These are phyloP conservation scores for Brachynemurus nebulosus DNA, from an alignment of 2,888 invertebrate species.

Conservation along the genomic window DNA sequence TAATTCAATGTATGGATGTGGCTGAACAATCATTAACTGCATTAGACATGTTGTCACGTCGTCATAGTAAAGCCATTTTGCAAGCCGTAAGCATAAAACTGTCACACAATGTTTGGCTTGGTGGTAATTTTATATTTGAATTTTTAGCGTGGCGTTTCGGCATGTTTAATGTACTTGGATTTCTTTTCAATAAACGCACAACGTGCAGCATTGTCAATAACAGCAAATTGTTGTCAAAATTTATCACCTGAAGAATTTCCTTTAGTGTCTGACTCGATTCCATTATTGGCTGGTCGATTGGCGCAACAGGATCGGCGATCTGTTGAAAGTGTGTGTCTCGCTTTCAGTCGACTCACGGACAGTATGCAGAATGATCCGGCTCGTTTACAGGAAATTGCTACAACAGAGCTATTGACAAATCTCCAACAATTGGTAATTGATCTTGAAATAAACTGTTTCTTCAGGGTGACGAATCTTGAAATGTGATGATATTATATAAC, in stretches of 20 bases:
- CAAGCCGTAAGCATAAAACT: conserved; percentile 53
- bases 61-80: conserved; percentile 93
- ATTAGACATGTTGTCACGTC: conserved; percentile 87
- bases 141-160: conserved; percentile 80
- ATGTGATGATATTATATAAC: too few species aligned
- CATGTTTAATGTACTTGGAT: conserved; percentile 92
- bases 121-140: conserved; percentile 5
- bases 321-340: conserved; percentile 92
- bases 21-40: conserved; percentile 97
- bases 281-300: conserved; percentile 64
- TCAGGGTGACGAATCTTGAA: neutral
- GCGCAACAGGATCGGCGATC: conserved; percentile 93
- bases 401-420: conserved; percentile 79
- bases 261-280: conserved; percentile 76
- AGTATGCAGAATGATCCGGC: conserved; percentile 88
- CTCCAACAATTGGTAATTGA: conserved; percentile 77
- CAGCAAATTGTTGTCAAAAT: conserved; percentile 96
- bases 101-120: neutral
- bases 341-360: conserved; percentile 92
- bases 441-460: neutral
- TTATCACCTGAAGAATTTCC: conserved; percentile 89
- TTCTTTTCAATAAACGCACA: conserved; percentile 99
- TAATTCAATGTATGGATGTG: conserved; percentile 99
- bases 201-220: conserved; percentile 88
- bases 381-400: conserved; percentile 86